phyloP scores from a whole-genome alignment of 2,113 vertebrate genomes.

The Hemiscyllium ocellatum region DNA sequence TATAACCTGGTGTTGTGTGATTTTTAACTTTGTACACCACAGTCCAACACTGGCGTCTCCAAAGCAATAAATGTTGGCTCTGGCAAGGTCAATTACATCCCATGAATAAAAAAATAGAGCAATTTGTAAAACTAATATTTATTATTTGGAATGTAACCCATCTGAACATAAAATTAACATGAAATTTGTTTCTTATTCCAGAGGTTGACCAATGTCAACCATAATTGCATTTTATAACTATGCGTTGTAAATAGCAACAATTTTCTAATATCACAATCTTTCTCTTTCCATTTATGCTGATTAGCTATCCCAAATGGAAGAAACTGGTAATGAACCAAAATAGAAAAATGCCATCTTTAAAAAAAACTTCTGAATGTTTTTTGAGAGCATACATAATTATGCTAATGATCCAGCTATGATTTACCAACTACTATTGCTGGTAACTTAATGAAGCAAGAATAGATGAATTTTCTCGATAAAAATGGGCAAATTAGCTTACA shows the following conservation, averaged over 20 bases:
- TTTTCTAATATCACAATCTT: neutral
- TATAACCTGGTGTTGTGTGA: too few relatives aligned
- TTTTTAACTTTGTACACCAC: too few relatives aligned
- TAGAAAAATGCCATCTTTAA: neutral
- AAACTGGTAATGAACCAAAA: neutral
- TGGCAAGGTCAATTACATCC: too few relatives aligned
- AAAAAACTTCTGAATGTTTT: neutral
- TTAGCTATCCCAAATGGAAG: neutral
- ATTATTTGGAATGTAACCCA: neutral
- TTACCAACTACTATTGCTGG: neutral
- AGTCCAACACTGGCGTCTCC: too few relatives aligned
- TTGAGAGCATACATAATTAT: neutral
- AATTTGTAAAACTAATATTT: too few relatives aligned
- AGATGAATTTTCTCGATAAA: neutral
- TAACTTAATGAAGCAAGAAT: neutral
- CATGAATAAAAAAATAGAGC: too few relatives aligned
- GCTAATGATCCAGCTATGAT: neutral
- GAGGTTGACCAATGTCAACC: neutral
- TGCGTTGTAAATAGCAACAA: neutral
- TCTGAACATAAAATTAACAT: neutral
- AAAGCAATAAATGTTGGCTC: too few relatives aligned
- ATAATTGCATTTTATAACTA: neutral
- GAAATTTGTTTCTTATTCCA: neutral
- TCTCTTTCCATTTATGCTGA: neutral
- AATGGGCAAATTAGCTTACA: neutral